phyloP scores from a whole-genome alignment of 2,888 invertebrate genomes.

The Yponomeuta sedellus region DNA sequence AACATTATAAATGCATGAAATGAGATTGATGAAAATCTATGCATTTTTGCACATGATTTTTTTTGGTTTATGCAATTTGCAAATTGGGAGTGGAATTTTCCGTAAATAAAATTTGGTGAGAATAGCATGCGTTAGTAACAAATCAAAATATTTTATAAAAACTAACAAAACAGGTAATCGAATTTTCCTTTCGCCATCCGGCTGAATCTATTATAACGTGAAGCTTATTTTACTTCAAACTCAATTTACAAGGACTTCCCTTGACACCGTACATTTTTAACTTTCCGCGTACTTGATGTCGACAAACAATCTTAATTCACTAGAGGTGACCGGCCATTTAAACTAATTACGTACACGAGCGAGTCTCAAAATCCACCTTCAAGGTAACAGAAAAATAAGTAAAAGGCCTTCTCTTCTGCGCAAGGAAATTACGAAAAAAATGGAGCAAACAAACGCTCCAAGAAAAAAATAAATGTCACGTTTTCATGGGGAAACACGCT shows the following conservation, averaged over 20 bases:
- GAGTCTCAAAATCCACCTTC: neutral
- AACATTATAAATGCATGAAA: too few relatives aligned
- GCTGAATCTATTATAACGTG: too few relatives aligned
- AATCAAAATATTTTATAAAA: too few relatives aligned
- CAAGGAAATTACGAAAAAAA: neutral
- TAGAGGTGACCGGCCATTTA: constrained; percentile 43
- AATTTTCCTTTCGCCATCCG: too few relatives aligned
- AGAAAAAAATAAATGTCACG: neutral
- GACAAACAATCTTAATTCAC: constrained; percentile 51
- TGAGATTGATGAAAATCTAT: too few relatives aligned
- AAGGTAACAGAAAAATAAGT: neutral
- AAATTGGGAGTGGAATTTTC: too few relatives aligned
- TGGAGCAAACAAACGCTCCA: neutral
- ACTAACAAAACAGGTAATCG: too few relatives aligned
- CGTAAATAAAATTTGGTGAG: too few relatives aligned
- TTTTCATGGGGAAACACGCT: constrained; percentile 31
- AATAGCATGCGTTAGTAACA: too few relatives aligned
- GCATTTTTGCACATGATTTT: too few relatives aligned
- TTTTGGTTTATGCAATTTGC: too few relatives aligned
- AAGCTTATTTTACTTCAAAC: constrained; percentile 20
- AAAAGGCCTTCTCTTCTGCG: neutral
- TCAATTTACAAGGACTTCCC: constrained; percentile 18
- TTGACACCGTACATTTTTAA: constrained; percentile 16
- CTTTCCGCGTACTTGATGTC: constrained; percentile 29
- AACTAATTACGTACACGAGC: constrained; percentile 40